Evolutionary conservation across 2,888 invertebrate species (phyloP), one percentile per base, ranked within the genome.

Genomic region (Drosophila tripunctata): DNA sequence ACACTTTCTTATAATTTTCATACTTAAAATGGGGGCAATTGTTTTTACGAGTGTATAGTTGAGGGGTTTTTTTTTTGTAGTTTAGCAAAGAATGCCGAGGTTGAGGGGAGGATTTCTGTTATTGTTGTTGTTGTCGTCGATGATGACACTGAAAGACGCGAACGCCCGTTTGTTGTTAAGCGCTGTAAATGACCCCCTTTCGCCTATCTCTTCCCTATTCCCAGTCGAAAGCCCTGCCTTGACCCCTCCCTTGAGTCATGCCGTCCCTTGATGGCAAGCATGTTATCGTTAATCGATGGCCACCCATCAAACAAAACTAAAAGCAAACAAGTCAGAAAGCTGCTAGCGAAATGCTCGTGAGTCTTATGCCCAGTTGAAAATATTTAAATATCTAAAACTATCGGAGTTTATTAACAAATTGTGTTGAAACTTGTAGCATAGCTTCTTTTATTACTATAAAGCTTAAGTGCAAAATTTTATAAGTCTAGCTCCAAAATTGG

Each of bases 271-370:
- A 33, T 47, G 33, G 2, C 19, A 15, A 56, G 54, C 66, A 62
- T 73, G 79, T 78, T 83, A 83, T 85, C 83, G 78, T 85, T 78
- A 84, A 84, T 84, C 83, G 85, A 84, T 84, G 83, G 82, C 60
- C 72, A 63, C 70, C 78, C 85, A 82, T 84, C 84, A 72, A 74
- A 68, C 51, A 62, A 57, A 61, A 63, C 80, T 81, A 33, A 71
- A 81, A 72, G 77, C 77, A 84, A 82, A 76, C 76, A 78, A n/a
- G n/a, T n/a, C n/a, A n/a, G n/a, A n/a, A n/a, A n/a, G n/a, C n/a
- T n/a, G n/a, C n/a, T n/a, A n/a, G n/a, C n/a, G n/a, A n/a, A n/a
- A n/a, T n/a, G n/a, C n/a, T n/a, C n/a, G n/a, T n/a, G n/a, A n/a
- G n/a, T n/a, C n/a, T n/a, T n/a, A n/a, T n/a, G n/a, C n/a, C n/a